Conservation (phyloP, 2,113 vertebrate species). For the Urocolius indicus region DNA sequence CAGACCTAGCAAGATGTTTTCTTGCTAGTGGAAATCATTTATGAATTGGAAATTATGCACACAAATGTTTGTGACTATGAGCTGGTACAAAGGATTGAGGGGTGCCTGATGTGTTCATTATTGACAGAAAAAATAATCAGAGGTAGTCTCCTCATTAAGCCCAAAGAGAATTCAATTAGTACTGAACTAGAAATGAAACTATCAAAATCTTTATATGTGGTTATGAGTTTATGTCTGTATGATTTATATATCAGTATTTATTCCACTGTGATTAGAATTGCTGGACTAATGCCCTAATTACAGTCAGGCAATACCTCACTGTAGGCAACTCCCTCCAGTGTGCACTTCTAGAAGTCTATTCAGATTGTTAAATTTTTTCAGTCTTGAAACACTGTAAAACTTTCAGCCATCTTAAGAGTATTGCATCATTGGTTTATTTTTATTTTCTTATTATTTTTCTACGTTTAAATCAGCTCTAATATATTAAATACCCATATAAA, state of each 20-base stretch:
- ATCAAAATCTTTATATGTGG: background rate
- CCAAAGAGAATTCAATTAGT: background rate
- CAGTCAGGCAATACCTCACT: background rate
- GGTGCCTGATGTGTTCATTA: background rate
- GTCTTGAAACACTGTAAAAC: background rate
- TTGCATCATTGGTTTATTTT: background rate
- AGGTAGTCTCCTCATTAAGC: background rate
- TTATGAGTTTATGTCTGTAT: background rate
- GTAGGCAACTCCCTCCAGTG: background rate
- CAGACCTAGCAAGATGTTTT: background rate
- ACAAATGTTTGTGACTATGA: background rate
- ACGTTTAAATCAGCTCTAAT: background rate
- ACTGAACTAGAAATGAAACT: background rate
- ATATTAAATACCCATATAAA: background rate
- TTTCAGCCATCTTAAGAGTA: background rate
- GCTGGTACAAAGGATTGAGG: background rate
- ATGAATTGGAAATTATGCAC: background rate
- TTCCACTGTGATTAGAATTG: background rate
- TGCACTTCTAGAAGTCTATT: background rate
- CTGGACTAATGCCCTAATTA: background rate
- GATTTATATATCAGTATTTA: background rate
- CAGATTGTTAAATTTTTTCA: background rate
- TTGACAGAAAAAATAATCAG: background rate
- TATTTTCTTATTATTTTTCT: background rate
- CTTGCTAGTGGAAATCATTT: background rate